These are phyloP conservation scores for Pelvicachromis taeniatus DNA, from an alignment of 2,113 vertebrate genomes.

Conservation along the genomic window DNA sequence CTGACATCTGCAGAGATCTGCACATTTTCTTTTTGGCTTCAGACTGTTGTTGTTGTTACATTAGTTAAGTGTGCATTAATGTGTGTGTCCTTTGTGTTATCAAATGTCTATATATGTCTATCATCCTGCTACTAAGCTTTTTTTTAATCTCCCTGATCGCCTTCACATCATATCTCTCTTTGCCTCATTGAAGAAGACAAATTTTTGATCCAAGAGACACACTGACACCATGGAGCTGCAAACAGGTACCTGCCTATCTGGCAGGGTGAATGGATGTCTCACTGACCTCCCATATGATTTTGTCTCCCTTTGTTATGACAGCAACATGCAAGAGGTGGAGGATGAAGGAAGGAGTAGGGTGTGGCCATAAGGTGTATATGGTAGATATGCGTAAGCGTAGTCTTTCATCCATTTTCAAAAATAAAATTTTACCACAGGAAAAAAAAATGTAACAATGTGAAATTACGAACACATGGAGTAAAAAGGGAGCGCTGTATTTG, in stretches of 20 bases:
- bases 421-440: neutral
- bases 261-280: slow-evolving; percentile 20
- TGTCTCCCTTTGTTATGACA: neutral
- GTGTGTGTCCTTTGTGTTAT: neutral
- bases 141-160: neutral
- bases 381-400: neutral
- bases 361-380: neutral
- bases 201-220: slow-evolving; percentile 61
- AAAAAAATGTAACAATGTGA: neutral
- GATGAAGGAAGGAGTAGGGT: neutral
- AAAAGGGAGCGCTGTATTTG: neutral
- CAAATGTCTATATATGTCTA: neutral
- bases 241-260: slow-evolving; percentile 52
- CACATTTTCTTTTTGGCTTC: neutral
- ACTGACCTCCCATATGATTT: slow-evolving; percentile 9
- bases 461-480: neutral
- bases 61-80: neutral
- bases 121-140: neutral
- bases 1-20: neutral
- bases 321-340: neutral
- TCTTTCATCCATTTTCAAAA: neutral
- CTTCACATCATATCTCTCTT: slow-evolving; percentile 25
- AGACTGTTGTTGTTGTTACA: neutral
- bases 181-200: slow-evolving; percentile 59
- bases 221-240: slow-evolving; percentile 39